phyloP scores from a whole-genome alignment of 2,797 vertebrate species.

The Myiothlypis coronata region DNA sequence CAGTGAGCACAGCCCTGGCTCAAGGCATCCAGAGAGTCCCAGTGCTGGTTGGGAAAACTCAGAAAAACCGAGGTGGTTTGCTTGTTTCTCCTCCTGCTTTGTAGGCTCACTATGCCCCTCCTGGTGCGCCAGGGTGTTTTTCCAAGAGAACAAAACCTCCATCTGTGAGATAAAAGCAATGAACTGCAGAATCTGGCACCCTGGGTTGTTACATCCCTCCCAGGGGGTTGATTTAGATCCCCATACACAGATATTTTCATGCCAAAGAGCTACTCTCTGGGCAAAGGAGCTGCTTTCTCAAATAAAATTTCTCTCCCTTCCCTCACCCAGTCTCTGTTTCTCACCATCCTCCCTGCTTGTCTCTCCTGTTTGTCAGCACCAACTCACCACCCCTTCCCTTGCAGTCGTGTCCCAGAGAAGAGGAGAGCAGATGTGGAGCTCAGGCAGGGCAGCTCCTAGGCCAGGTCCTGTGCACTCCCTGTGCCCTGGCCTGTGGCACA shows the following conservation, averaged over 20 bases:
- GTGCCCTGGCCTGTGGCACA: background rate
- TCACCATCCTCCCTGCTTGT: background rate
- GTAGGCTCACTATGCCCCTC: background rate
- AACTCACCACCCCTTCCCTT: background rate
- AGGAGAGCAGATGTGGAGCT: background rate
- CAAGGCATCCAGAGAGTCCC: background rate
- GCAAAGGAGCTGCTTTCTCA: background rate
- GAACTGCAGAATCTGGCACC: background rate
- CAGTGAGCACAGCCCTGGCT: background rate
- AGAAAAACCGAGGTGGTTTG: too few relatives aligned
- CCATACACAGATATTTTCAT: too few relatives aligned
- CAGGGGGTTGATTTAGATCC: background rate
- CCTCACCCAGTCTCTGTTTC: background rate
- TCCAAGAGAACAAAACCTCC: background rate
- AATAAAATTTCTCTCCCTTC: background rate
- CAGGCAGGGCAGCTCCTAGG: background rate
- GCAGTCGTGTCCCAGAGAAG: fast-evolving
- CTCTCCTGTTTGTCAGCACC: background rate
- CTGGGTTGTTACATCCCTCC: background rate
- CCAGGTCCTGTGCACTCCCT: background rate
- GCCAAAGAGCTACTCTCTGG: background rate
- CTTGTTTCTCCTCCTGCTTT: background rate
- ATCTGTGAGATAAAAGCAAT: background rate
- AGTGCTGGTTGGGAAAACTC: background rate
- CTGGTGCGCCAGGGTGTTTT: background rate